phyloP scores from a whole-genome alignment of 1,140 invertebrate genomes.

The Saccostrea echinata region DNA sequence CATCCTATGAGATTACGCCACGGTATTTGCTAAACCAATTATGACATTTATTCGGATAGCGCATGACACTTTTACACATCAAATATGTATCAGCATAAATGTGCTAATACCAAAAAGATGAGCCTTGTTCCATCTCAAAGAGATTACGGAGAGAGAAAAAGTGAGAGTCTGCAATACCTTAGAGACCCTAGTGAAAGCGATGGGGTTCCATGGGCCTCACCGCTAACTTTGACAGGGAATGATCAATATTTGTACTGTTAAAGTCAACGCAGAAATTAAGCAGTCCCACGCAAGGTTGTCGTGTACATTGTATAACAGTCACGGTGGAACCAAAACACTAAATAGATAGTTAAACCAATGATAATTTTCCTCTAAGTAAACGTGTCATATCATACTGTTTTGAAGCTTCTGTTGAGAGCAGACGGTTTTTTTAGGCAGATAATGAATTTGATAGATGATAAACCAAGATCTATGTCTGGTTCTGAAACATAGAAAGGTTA shows the following conservation, averaged over 20 bases:
- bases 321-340: background rate
- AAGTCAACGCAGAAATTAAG: conserved; percentile 6
- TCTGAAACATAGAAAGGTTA: background rate
- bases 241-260: conserved; percentile 7
- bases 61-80: conserved; percentile 30
- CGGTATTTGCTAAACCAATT: conserved; percentile 26
- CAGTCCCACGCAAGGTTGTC: conserved; percentile 12
- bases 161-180: conserved; percentile 10
- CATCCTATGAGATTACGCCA: background rate
- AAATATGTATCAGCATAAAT: conserved; percentile 30
- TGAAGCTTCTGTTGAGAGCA: background rate
- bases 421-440: background rate
- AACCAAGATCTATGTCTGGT: background rate
- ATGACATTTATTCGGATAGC: conserved; percentile 27
- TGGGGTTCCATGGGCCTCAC: conserved; percentile 19
- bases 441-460: background rate
- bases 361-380: background rate
- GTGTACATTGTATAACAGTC: conserved; percentile 3
- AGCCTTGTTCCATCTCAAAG: conserved; percentile 25
- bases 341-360: background rate
- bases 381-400: background rate
- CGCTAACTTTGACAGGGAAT: background rate
- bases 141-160: conserved; percentile 20
- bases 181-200: conserved; percentile 3
- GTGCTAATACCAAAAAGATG: conserved; percentile 23